phyloP scores from a whole-genome alignment of 53 echinoderm and acorn worm genomes.

The Echinometra lucunter region DNA sequence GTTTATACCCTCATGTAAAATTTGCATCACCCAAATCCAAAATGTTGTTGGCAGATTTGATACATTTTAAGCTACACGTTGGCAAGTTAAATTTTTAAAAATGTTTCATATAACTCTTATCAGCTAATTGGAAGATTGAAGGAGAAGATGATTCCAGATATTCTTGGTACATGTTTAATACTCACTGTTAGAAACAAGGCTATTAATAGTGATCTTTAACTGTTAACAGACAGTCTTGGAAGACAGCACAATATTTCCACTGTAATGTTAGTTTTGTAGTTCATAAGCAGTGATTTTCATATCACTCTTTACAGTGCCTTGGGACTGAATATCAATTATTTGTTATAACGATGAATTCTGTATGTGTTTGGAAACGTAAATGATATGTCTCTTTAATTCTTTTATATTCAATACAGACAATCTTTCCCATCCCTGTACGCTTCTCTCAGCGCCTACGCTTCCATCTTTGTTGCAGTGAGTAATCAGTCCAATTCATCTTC shows the following conservation, averaged over 20 bases:
- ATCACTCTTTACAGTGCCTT: not conserved
- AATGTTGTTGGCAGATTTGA: too few relatives aligned
- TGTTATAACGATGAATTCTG: not conserved
- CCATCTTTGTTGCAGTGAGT: slow-evolving; percentile 86
- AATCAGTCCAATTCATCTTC: too few relatives aligned
- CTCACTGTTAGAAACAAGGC: not conserved
- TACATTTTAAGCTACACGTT: too few relatives aligned
- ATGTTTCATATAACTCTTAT: not conserved
- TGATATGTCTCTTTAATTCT: not conserved
- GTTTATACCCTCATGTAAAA: too few relatives aligned
- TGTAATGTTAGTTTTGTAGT: not conserved
- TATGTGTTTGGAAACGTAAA: not conserved
- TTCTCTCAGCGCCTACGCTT: slow-evolving; percentile 80
- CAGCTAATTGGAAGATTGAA: too few relatives aligned
- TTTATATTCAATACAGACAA: slow-evolving; percentile 65
- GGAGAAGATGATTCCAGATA: not conserved
- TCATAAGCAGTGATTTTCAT: not conserved
- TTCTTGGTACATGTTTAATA: not conserved
- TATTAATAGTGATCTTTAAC: not conserved
- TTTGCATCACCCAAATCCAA: too few relatives aligned
- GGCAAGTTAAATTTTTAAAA: too few relatives aligned
- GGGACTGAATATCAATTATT: not conserved
- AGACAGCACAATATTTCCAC: not conserved
- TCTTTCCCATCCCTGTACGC: slow-evolving; percentile 89
- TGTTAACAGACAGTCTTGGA: not conserved